Percentiles rank a stretch among this genome's conserved stretches.
phyloP scores from a whole-genome alignment of 2,888 invertebrate genomes.

The Palloptera scutellata region DNA sequence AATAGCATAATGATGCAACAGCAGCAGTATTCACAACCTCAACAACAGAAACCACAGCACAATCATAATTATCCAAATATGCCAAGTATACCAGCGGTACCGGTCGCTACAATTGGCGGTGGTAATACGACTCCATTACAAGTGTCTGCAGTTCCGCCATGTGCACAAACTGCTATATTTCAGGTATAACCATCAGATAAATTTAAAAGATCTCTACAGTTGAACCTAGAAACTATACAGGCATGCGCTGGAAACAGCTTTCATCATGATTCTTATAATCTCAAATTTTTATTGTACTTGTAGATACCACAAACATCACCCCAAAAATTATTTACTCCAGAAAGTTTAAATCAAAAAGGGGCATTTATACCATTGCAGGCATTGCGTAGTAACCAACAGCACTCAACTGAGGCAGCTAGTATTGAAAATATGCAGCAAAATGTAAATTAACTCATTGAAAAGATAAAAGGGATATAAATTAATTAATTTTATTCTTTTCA shows the following conservation, averaged over 20 bases:
- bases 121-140: background rate
- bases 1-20: background rate
- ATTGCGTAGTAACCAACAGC: conserved; percentile 55
- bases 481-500: background rate
- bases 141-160: too few species aligned
- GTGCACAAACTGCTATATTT: conserved; percentile 7
- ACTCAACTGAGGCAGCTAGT: conserved; percentile 15
- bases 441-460: conserved; percentile 30
- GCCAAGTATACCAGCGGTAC: too few species aligned
- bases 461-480: background rate
- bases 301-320: conserved; percentile 18
- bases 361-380: conserved; percentile 69
- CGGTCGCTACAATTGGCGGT: background rate
- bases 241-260: too few species aligned
- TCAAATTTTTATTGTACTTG: background rate
- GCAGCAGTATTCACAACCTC: background rate
- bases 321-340: conserved; percentile 40
- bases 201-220: too few species aligned
- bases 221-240: too few species aligned
- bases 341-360: conserved; percentile 48
- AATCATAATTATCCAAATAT: too few species aligned
- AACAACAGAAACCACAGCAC: background rate
- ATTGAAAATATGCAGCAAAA: conserved; percentile 33
- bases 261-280: background rate
- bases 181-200: background rate